These are phyloP conservation scores for Achroia grisella DNA, from an alignment of 1,140 invertebrate genomes.

Conservation along the genomic window DNA sequence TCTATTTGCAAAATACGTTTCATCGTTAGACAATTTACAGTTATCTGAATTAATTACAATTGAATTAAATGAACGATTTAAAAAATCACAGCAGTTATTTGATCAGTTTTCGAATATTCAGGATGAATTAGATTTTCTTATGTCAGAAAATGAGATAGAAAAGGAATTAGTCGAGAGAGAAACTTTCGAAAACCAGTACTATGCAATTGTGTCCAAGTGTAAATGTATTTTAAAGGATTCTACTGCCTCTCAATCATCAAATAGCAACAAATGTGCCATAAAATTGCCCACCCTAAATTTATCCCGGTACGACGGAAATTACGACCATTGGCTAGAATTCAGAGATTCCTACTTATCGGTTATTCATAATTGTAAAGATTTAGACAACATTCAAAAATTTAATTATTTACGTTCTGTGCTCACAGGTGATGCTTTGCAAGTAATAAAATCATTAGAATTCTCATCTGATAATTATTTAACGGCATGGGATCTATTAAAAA, in stretches of 20 bases:
- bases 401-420: constrained; percentile 2
- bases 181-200: constrained; percentile 8
- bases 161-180: constrained; percentile 3
- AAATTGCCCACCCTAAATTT: constrained; percentile 1
- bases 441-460: constrained; percentile 4
- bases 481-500: no score
- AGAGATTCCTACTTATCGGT: constrained; percentile 2
- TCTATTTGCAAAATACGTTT: background rate
- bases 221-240: constrained; percentile 5
- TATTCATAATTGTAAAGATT: constrained; percentile 2
- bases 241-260: background rate
- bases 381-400: constrained; percentile 3
- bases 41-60: background rate
- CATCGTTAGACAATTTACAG: background rate
- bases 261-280: background rate
- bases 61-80: constrained; percentile 3
- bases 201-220: constrained; percentile 6
- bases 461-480: no score
- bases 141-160: background rate
- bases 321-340: constrained; percentile 3
- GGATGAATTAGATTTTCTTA: constrained; percentile 2
- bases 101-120: constrained; percentile 6
- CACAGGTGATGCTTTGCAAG: background rate
- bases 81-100: background rate
- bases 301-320: background rate